Evolutionary conservation across 2,888 invertebrate species (phyloP).

Genomic region (Sphinx pinastri): DNA sequence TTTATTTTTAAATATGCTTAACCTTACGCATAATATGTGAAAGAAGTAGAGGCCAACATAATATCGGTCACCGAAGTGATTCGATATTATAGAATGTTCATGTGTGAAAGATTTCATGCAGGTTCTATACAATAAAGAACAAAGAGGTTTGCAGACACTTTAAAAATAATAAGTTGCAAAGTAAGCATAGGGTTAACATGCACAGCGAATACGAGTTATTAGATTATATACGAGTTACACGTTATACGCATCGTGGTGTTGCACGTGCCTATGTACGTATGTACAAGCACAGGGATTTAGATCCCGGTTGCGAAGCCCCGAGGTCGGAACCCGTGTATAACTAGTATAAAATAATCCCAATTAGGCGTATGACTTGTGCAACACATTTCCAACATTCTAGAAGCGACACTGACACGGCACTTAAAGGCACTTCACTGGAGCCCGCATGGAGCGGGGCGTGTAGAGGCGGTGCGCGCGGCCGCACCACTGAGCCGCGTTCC

Average conservation of each 20-base stretch:
- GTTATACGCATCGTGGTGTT: conserved; percentile 54
- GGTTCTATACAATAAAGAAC: background rate
- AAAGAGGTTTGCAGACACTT: conserved; percentile 4
- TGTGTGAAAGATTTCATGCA: conserved; percentile 25
- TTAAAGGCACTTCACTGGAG: conserved; percentile 74
- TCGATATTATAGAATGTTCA: conserved; percentile 27
- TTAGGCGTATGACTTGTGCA: conserved; percentile 80
- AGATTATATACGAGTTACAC: conserved; percentile 53
- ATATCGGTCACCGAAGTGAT: no score
- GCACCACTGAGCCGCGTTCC: conserved; percentile 81
- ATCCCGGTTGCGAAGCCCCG: conserved; percentile 46
- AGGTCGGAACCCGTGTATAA: conserved; percentile 63
- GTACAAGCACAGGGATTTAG: conserved; percentile 57
- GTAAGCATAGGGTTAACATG: conserved; percentile 44
- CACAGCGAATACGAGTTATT: conserved; percentile 49
- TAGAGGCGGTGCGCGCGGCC: conserved; percentile 78
- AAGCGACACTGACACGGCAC: conserved; percentile 82
- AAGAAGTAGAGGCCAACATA: conserved; percentile 20
- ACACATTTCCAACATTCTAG: conserved; percentile 79
- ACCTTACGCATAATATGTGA: conserved; percentile 26
- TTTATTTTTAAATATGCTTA: conserved; percentile 35
- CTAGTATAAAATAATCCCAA: conserved; percentile 79
- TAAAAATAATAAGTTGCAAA: conserved; percentile 32
- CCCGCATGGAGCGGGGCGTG: conserved; percentile 65
- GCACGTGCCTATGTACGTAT: conserved; percentile 55